Conservation (phyloP, 1,140 invertebrate species). For the Heliconius hermathena region DNA sequence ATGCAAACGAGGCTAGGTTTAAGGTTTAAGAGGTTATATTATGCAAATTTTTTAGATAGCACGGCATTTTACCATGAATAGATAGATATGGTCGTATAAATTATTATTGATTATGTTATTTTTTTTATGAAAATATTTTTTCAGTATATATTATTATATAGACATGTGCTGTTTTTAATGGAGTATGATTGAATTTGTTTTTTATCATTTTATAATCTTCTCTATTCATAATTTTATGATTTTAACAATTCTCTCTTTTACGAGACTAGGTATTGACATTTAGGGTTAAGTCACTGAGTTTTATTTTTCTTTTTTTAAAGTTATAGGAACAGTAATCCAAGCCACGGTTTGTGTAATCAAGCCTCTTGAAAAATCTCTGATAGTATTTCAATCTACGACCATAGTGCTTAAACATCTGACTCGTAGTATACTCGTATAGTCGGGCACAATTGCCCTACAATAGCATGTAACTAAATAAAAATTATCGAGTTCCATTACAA, state of each 20-base stretch:
- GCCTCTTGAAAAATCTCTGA: too few species aligned
- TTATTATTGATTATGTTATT: background rate
- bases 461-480: too few species aligned
- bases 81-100: background rate
- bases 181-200: background rate
- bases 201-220: background rate
- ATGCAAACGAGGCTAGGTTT: conserved; percentile 1
- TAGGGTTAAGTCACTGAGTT: too few species aligned
- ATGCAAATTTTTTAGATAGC: background rate
- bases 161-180: too few species aligned
- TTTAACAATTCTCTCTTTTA: too few species aligned
- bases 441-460: background rate
- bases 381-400: background rate
- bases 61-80: background rate
- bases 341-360: too few species aligned
- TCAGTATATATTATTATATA: background rate
- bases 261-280: too few species aligned
- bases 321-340: too few species aligned
- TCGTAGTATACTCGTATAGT: too few species aligned
- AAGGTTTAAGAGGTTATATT: background rate
- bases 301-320: too few species aligned
- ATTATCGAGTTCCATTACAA: too few species aligned
- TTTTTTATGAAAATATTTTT: background rate
- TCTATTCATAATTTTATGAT: too few species aligned
- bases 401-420: background rate